A percentile compares a stretch with the other conserved stretches of the same genome.
These are phyloP conservation scores for Osmoderma eremita DNA, from an alignment of 2,888 invertebrate genomes.

Conservation along the genomic window DNA sequence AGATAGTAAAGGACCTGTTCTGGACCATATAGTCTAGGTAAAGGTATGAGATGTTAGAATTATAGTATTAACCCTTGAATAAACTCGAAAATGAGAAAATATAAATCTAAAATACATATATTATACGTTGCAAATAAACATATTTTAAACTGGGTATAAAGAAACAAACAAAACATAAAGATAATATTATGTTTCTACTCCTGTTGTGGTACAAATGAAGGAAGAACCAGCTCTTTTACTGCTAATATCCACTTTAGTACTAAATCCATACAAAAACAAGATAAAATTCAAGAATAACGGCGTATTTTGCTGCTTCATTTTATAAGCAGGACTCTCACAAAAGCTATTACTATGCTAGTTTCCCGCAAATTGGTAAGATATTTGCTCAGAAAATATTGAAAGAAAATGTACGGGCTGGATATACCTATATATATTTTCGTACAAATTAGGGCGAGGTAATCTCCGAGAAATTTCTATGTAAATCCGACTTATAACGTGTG, in stretches of 20 bases:
- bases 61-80: no score
- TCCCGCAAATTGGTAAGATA: neutral
- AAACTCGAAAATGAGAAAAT: no score
- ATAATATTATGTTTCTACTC: neutral
- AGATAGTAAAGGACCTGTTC: no score
- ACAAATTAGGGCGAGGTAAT: constrained; percentile 20
- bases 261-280: neutral
- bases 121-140: no score
- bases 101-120: no score
- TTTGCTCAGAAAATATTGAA: constrained; percentile 4
- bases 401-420: constrained; percentile 1
- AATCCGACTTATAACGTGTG: constrained; percentile 15
- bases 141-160: no score
- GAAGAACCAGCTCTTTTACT: neutral
- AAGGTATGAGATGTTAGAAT: no score
- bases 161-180: neutral
- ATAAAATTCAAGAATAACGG: neutral
- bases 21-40: no score
- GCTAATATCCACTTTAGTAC: neutral
- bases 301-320: neutral
- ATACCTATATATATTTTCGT: constrained; percentile 10
- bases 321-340: neutral
- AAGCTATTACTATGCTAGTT: neutral
- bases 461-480: constrained; percentile 19
- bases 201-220: neutral